phyloP scores from a whole-genome alignment of 2,113 vertebrate genomes.

The Polypterus senegalus region DNA sequence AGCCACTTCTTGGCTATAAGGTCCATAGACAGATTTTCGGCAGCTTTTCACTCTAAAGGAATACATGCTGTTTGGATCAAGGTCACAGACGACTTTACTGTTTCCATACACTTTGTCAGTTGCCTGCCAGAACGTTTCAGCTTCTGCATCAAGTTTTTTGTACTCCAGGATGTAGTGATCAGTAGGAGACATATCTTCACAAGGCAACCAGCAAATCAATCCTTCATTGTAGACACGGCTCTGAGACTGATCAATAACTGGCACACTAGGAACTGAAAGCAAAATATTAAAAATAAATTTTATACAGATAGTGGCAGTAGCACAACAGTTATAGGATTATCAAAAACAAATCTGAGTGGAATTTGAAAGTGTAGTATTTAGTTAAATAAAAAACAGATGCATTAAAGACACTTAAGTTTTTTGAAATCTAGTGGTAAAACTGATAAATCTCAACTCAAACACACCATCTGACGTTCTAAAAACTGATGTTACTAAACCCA shows the following conservation, averaged over 20 bases:
- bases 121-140: conserved; percentile 53
- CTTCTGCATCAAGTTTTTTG: conserved; percentile 56
- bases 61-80: conserved; percentile 63
- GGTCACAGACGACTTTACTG: conserved; percentile 57
- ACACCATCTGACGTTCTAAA: too few species aligned
- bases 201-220: conserved; percentile 69
- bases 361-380: too few species aligned
- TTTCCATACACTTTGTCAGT: conserved; percentile 50
- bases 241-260: conserved; percentile 69
- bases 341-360: not conserved
- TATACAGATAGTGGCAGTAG: not conserved
- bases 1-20: conserved; percentile 70
- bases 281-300: not conserved
- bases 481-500: too few species aligned
- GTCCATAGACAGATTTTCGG: conserved; percentile 66
- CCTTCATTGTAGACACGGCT: conserved; percentile 78
- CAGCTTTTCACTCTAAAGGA: conserved; percentile 73
- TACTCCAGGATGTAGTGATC: conserved; percentile 80
- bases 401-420: too few species aligned
- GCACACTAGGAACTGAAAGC: conserved; percentile 65
- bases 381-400: too few species aligned
- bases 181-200: conserved; percentile 59
- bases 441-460: too few species aligned
- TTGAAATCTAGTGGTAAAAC: too few species aligned
- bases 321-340: not conserved